These are phyloP conservation scores for Caenorhabditis sp. DNA, from an alignment of 2,888 invertebrate genomes.

Conservation along the genomic window DNA sequence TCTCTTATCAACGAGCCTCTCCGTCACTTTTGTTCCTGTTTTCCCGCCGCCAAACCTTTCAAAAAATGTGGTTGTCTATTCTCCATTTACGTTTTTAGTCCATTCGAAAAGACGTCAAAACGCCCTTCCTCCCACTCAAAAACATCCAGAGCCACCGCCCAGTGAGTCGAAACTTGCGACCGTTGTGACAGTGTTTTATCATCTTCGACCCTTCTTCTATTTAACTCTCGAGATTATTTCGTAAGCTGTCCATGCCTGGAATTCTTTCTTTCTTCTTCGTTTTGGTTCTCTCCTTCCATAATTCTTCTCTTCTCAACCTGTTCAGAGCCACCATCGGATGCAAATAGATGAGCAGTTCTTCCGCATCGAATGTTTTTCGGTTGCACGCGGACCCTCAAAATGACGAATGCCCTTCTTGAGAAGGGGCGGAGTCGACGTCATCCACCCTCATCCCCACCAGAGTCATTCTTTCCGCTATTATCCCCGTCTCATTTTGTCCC, in stretches of 20 bases:
- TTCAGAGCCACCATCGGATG: background rate
- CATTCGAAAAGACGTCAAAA: background rate
- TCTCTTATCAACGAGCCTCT: background rate
- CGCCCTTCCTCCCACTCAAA: conserved; percentile 6
- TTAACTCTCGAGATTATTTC: background rate
- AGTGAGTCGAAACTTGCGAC: background rate
- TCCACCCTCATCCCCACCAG: conserved; percentile 2
- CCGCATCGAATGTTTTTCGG: conserved; percentile 5
- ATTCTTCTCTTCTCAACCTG: background rate
- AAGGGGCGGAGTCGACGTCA: background rate
- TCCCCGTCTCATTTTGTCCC: conserved; percentile 9
- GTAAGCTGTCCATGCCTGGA: conserved; percentile 4
- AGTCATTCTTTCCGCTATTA: conserved; percentile 4
- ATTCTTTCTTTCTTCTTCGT: background rate
- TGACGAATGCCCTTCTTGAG: conserved; percentile 12
- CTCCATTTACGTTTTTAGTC: background rate
- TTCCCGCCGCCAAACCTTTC: background rate
- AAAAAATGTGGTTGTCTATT: no score
- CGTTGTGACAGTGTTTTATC: conserved; percentile 3
- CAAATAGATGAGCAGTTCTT: background rate
- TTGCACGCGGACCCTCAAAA: background rate
- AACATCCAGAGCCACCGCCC: conserved; percentile 10
- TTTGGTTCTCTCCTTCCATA: background rate
- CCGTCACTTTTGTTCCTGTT: conserved; percentile 2
- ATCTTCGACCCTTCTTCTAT: conserved; percentile 5